A percentile compares a stretch with the other conserved stretches of the same genome.
phyloP scores from a whole-genome alignment of 1,140 invertebrate species.

The Myzus persicae region DNA sequence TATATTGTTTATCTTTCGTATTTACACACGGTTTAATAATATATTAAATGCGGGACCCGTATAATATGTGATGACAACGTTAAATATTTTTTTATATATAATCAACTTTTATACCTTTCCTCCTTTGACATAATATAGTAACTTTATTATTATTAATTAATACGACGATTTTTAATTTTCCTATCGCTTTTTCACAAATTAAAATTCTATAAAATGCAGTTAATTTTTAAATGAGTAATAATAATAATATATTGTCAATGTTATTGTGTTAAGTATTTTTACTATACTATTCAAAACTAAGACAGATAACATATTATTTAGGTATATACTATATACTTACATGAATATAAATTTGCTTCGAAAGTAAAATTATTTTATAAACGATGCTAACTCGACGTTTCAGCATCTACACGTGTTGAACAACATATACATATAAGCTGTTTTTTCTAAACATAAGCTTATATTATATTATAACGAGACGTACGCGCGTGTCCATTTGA shows the following conservation, averaged over 20 bases:
- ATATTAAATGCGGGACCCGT: neutral
- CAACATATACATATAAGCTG: neutral
- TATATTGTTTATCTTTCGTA: neutral
- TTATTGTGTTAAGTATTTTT: neutral
- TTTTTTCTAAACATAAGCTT: conserved; percentile 28
- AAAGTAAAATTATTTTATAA: neutral
- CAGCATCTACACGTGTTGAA: neutral
- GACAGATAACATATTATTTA: neutral
- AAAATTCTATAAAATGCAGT: neutral
- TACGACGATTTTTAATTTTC: neutral
- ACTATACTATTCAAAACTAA: neutral
- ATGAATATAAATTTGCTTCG: neutral
- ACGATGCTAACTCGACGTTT: conserved; percentile 39
- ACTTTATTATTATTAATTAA: neutral
- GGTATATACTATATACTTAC: too few species aligned
- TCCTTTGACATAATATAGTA: neutral
- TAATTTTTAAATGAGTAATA: neutral
- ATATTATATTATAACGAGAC: neutral
- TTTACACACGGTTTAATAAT: neutral
- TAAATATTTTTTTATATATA: neutral
- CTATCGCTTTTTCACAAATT: neutral
- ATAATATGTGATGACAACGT: neutral
- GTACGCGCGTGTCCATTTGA: neutral
- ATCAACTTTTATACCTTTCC: neutral
- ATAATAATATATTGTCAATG: neutral